Evolutionary conservation across 2,888 invertebrate genomes (phyloP).

Genomic region (Halictus quadricinctus): DNA sequence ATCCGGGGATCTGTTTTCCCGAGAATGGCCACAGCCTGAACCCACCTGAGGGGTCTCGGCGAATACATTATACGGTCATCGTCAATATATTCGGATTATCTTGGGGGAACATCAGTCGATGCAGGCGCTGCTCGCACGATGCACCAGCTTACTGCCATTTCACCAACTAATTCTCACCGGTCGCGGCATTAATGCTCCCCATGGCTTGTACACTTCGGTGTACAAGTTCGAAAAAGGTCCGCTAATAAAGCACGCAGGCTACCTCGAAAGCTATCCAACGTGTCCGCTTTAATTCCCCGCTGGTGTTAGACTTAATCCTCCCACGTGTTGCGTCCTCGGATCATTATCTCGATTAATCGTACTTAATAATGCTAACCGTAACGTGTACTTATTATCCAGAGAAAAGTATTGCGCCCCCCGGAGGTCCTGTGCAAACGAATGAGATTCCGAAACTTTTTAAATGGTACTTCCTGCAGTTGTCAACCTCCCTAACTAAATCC

Average conservation of each 20-base stretch:
- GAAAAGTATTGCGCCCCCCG: background rate
- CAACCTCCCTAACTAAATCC: background rate
- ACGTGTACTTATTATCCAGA: background rate
- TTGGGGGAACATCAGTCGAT: conserved; percentile 59
- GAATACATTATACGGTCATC: conserved; percentile 63
- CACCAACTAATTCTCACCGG: conserved; percentile 59
- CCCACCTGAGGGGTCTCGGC: conserved; percentile 49
- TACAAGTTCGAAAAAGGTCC: conserved; percentile 23
- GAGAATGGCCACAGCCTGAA: conserved; percentile 39
- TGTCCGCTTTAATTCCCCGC: conserved; percentile 13
- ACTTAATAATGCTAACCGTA: background rate
- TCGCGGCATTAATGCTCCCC: conserved; percentile 51
- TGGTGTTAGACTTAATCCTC: conserved; percentile 13
- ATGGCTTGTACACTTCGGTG: background rate
- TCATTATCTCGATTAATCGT: background rate
- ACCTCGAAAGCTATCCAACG: background rate
- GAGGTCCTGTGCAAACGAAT: background rate
- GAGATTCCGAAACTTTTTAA: background rate
- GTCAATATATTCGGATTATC: conserved; percentile 65
- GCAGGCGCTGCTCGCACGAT: conserved; percentile 50
- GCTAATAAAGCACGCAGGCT: conserved; percentile 23
- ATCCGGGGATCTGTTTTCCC: conserved; percentile 43
- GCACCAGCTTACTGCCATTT: conserved; percentile 58
- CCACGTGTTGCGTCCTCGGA: background rate
- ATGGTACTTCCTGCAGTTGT: background rate